Evolutionary conservation across 2,888 invertebrate genomes (phyloP).

Genomic region (Melanostoma mellinum): DNA sequence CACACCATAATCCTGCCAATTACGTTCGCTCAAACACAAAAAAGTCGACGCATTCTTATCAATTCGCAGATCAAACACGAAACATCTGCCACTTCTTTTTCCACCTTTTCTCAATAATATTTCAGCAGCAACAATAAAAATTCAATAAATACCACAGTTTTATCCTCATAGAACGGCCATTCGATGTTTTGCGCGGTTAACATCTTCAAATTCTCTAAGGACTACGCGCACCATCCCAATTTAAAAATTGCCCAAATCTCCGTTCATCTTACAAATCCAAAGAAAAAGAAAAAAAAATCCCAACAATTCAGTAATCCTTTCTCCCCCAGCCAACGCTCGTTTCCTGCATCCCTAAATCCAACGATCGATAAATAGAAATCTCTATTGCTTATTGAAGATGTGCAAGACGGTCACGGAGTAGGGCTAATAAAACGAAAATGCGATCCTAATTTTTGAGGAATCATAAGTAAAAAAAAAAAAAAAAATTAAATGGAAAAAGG

Average conservation of each 20-base stretch:
- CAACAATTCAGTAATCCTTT: constrained; percentile 55
- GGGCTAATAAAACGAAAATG: constrained; percentile 61
- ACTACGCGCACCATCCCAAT: constrained; percentile 38
- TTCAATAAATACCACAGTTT: constrained; percentile 50
- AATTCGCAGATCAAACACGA: constrained; percentile 32
- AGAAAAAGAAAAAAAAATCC: not conserved
- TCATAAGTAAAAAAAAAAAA: constrained; percentile 28
- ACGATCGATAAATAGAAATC: constrained; percentile 23
- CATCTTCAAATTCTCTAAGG: constrained; percentile 33
- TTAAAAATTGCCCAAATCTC: constrained; percentile 29
- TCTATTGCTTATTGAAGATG: constrained; percentile 45
- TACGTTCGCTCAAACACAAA: constrained; percentile 26
- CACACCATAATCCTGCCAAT: constrained; percentile 30
- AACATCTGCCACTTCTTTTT: constrained; percentile 51
- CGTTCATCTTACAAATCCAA: not conserved
- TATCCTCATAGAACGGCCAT: constrained; percentile 44
- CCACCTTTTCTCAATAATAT: constrained; percentile 4
- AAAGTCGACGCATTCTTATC: constrained; percentile 7
- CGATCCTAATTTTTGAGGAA: constrained; percentile 66
- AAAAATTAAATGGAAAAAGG: constrained; percentile 34
- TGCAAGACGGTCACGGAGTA: constrained; percentile 45
- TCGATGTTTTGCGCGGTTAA: constrained; percentile 44
- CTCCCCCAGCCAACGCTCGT: constrained; percentile 33
- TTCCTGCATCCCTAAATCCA: constrained; percentile 3
- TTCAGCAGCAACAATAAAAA: constrained; percentile 13